phyloP scores from a whole-genome alignment of 2,888 invertebrate species.

The Drosophila mimica region DNA sequence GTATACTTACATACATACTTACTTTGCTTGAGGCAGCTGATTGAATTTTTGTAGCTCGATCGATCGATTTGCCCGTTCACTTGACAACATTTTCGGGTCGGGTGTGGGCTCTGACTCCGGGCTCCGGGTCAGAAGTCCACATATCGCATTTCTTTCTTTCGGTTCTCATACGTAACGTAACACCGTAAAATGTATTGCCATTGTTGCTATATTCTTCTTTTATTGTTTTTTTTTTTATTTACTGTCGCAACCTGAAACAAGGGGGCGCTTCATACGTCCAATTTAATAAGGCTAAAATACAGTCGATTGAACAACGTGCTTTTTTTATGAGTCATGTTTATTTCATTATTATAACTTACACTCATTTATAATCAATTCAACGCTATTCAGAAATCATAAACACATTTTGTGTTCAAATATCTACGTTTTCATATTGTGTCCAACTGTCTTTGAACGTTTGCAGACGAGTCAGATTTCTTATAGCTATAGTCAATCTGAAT shows the following conservation, averaged over 20 bases:
- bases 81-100: conserved; percentile 54
- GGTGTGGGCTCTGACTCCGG: conserved; percentile 1
- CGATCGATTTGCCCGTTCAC: conserved; percentile 39
- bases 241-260: conserved; percentile 48
- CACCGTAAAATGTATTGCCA: conserved; percentile 50
- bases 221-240: conserved; percentile 3
- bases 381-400: background rate
- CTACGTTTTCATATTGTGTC: background rate
- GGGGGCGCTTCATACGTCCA: conserved; percentile 28
- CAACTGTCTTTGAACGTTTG: background rate
- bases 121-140: conserved; percentile 64
- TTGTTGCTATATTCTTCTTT: conserved; percentile 21
- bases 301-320: conserved; percentile 14
- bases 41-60: conserved; percentile 40
- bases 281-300: conserved; percentile 35
- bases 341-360: conserved; percentile 10
- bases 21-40: conserved; percentile 28
- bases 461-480: background rate
- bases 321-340: conserved; percentile 40
- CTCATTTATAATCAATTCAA: background rate
- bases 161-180: conserved; percentile 49
- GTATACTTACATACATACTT: background rate
- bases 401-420: background rate
- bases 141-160: conserved; percentile 57
- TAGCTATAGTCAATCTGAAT: background rate